Percentiles rank a stretch among this genome's conserved stretches.
These are phyloP conservation scores for Drosophila helvetica DNA, from an alignment of 2,888 invertebrate genomes.

Conservation along the genomic window DNA sequence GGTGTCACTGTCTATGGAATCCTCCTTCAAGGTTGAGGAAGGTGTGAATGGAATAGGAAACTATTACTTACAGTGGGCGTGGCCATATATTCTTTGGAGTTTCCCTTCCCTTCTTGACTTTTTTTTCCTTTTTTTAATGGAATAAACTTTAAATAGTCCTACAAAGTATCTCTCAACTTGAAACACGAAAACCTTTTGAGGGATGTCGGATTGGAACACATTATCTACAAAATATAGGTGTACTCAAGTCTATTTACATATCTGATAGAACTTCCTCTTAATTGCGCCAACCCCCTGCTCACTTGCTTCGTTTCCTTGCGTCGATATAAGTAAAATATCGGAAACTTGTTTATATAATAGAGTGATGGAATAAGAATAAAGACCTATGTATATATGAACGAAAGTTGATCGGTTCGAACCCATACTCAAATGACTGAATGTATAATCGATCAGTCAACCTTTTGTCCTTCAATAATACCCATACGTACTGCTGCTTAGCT, in stretches of 20 bases:
- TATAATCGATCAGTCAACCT: background rate
- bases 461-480: background rate
- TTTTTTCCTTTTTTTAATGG: background rate
- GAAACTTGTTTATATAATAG: too few relatives aligned
- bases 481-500: too few relatives aligned
- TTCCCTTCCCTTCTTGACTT: background rate
- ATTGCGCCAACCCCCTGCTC: too few relatives aligned
- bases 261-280: too few relatives aligned
- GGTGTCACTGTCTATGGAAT: constrained; percentile 18
- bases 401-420: background rate
- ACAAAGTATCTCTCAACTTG: background rate
- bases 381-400: too few relatives aligned
- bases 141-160: background rate
- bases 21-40: constrained; percentile 54
- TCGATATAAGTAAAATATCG: too few relatives aligned
- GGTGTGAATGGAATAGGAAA: constrained; percentile 10
- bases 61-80: background rate
- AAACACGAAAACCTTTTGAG: background rate
- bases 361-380: too few relatives aligned
- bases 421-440: background rate
- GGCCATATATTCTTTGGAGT: background rate
- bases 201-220: background rate
- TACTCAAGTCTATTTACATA: too few relatives aligned
- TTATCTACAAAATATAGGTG: background rate
- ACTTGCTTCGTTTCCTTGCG: too few relatives aligned